These are phyloP conservation scores for Aptenodytes patagonicus DNA, from an alignment of 2,113 vertebrate species.

Conservation along the genomic window DNA sequence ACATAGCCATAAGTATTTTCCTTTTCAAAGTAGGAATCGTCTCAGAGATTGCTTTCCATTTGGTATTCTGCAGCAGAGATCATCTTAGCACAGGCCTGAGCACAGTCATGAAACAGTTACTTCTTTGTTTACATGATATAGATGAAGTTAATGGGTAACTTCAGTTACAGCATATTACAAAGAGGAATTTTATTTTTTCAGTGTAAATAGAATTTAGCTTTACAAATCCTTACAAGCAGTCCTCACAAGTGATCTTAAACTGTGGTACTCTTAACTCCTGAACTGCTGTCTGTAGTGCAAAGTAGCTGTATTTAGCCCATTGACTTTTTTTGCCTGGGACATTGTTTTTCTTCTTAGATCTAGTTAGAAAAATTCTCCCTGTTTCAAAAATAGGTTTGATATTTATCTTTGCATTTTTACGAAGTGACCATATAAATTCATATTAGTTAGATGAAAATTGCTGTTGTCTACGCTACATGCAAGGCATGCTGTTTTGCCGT, in stretches of 20 bases:
- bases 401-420: not conserved
- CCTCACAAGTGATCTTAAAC: not conserved
- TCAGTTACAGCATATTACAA: not conserved
- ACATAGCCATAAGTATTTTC: accelerated
- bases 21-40: not conserved
- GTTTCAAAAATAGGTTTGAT: not conserved
- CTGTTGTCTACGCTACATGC: not conserved
- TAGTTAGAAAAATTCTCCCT: not conserved
- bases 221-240: not conserved
- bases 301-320: not conserved
- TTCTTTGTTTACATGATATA: not conserved
- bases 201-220: not conserved
- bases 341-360: not conserved
- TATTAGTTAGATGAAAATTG: not conserved
- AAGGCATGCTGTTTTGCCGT: not conserved
- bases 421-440: not conserved
- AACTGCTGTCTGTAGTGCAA: not conserved
- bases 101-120: not conserved
- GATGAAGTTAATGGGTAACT: slow-evolving; percentile 7
- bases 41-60: not conserved
- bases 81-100: not conserved
- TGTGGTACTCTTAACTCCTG: not conserved
- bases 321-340: not conserved
- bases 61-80: not conserved
- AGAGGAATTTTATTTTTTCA: not conserved